phyloP scores from a whole-genome alignment of 2,113 vertebrate genomes.

The Triplophysa siluroides region DNA sequence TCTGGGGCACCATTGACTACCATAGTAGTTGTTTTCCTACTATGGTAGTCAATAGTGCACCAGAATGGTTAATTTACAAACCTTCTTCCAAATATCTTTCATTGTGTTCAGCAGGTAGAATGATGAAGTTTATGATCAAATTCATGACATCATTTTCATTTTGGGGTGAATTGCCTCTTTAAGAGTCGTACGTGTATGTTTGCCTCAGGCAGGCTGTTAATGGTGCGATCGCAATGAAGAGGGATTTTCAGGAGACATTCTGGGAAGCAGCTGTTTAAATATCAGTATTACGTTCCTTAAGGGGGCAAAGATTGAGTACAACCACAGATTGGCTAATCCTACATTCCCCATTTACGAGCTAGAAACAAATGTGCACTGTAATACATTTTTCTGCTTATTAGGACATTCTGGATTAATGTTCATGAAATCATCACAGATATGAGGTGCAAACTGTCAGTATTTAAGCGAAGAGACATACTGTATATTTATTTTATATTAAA shows the following conservation, averaged over 20 bases:
- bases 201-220: slow-evolving; percentile 20
- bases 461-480: not conserved
- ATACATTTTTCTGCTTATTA: not conserved
- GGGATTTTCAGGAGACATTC: slow-evolving; percentile 8
- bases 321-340: not conserved
- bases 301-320: not conserved
- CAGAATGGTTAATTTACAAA: too few relatives aligned
- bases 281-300: not conserved
- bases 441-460: not conserved
- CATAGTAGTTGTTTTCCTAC: too few relatives aligned
- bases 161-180: too few relatives aligned
- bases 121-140: too few relatives aligned
- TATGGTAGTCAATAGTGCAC: too few relatives aligned
- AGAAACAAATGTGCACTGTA: not conserved
- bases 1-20: too few relatives aligned
- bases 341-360: not conserved
- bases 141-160: too few relatives aligned
- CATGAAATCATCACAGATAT: not conserved
- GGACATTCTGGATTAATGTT: not conserved
- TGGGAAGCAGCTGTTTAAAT: not conserved
- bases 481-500: not conserved
- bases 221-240: slow-evolving; percentile 17
- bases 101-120: too few relatives aligned
- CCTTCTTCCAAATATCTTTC: too few relatives aligned
- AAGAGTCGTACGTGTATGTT: not conserved